Conservation (phyloP, 1,140 invertebrate species). For the Bombyx mandarina region DNA sequence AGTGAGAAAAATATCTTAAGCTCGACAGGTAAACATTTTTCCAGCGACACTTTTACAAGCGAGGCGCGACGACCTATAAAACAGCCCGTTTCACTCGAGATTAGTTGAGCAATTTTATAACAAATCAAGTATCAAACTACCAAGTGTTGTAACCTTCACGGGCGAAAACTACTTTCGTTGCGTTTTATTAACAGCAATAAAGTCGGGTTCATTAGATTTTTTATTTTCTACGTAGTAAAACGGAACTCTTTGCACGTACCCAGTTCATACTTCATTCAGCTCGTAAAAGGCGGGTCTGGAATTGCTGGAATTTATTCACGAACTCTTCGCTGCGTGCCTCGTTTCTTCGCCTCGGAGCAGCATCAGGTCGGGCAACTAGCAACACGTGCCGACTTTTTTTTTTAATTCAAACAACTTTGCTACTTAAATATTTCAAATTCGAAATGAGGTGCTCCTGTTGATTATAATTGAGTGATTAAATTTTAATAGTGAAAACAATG, state of each 20-base stretch:
- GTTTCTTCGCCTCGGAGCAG: neutral
- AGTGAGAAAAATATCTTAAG: too few species aligned
- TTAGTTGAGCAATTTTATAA: slow-evolving; percentile 12
- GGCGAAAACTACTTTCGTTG: slow-evolving; percentile 19
- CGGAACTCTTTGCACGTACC: slow-evolving; percentile 19
- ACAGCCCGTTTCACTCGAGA: slow-evolving; percentile 2
- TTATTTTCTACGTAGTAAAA: slow-evolving; percentile 32
- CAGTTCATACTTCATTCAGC: slow-evolving; percentile 30
- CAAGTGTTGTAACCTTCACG: slow-evolving; percentile 13
- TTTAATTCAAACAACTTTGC: too few species aligned
- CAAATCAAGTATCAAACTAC: slow-evolving; percentile 16
- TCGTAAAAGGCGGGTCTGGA: slow-evolving; percentile 24
- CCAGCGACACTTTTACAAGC: neutral
- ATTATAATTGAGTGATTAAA: too few species aligned
- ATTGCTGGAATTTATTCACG: slow-evolving; percentile 30
- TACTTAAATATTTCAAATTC: too few species aligned
- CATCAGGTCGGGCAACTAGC: too few species aligned
- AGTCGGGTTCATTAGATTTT: slow-evolving; percentile 32
- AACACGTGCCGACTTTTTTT: too few species aligned
- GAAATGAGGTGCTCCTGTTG: too few species aligned
- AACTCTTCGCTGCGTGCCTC: slow-evolving; percentile 6
- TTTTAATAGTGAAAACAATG: too few species aligned
- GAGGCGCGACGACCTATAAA: neutral
- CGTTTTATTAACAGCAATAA: slow-evolving; percentile 34
- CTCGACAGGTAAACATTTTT: too few species aligned